Conservation (phyloP, 2,113 vertebrate genomes). For the Misgurnus mizolepis region DNA sequence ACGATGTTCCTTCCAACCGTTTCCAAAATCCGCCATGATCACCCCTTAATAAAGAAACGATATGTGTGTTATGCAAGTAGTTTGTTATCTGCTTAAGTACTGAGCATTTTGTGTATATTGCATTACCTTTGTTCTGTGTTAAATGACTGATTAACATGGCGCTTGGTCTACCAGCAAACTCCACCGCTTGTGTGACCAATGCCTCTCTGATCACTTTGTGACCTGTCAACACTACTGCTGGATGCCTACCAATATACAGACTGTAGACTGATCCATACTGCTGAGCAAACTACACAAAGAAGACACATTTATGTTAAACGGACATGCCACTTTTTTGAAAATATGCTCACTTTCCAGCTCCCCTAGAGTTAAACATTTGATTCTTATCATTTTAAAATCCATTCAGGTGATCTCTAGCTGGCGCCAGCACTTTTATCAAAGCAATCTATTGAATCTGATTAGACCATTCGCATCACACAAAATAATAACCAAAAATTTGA, state of each 20-base stretch:
- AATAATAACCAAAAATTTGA: too few species aligned
- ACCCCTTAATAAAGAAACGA: too few species aligned
- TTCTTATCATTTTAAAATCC: too few species aligned
- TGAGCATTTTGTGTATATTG: neutral
- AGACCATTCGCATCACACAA: too few species aligned
- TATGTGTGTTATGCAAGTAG: neutral
- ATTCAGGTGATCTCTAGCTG: too few species aligned
- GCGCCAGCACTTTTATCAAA: too few species aligned
- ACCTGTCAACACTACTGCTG: slow-evolving; percentile 42
- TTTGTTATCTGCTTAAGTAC: neutral
- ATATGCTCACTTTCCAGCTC: too few species aligned
- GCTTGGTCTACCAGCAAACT: slow-evolving; percentile 40
- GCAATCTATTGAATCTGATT: too few species aligned
- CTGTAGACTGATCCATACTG: slow-evolving; percentile 43
- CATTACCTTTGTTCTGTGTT: slow-evolving; percentile 23
- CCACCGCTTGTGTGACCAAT: slow-evolving; percentile 37
- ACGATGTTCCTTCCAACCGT: slow-evolving; percentile 65
- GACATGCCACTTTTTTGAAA: too few species aligned
- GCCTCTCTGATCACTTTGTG: slow-evolving; percentile 53
- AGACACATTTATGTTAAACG: too few species aligned
- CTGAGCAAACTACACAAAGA: slow-evolving; percentile 1
- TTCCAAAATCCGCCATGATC: slow-evolving; percentile 51
- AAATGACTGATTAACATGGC: slow-evolving; percentile 29
- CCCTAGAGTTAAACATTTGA: too few species aligned
- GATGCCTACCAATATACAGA: slow-evolving; percentile 43